Evolutionary conservation across 1,140 invertebrate species (phyloP).

Genomic region (Delia radicum): DNA sequence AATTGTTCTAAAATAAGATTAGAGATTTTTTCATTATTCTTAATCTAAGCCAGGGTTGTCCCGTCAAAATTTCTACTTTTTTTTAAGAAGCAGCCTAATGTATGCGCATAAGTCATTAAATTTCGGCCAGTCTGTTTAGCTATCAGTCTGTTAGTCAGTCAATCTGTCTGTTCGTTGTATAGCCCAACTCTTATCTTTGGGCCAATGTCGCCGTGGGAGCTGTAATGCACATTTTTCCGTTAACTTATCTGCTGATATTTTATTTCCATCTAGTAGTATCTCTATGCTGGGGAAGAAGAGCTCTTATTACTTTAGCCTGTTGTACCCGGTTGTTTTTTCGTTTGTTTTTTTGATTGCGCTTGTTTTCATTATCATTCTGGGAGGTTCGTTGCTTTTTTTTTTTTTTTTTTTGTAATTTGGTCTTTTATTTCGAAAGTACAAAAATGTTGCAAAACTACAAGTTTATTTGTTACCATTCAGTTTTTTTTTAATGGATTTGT

Average conservation of each 20-base stretch:
- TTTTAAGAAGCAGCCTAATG: too few species aligned
- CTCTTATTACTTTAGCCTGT: slow-evolving; percentile 3
- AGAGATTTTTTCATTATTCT: too few species aligned
- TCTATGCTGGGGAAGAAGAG: background rate
- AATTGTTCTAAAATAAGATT: too few species aligned
- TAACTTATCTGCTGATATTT: background rate
- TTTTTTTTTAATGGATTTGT: background rate
- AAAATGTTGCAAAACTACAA: slow-evolving; percentile 21
- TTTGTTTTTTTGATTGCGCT: background rate
- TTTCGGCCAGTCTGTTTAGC: too few species aligned
- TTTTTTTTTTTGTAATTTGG: background rate
- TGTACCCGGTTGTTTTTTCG: background rate
- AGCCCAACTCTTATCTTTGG: background rate
- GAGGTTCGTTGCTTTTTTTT: slow-evolving; percentile 6
- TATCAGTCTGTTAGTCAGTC: too few species aligned
- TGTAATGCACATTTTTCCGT: background rate
- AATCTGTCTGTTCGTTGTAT: background rate
- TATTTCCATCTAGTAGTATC: background rate
- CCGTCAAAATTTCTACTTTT: too few species aligned
- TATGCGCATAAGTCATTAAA: too few species aligned
- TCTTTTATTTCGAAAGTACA: slow-evolving; percentile 21
- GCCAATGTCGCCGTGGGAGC: slow-evolving; percentile 13
- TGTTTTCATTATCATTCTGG: slow-evolving; percentile 19
- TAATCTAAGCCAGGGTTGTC: too few species aligned
- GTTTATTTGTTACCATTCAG: slow-evolving; percentile 8